Base-by-base conservation (phyloP, 2,797 vertebrate species). In the Mionectes olivaceus region DNA sequence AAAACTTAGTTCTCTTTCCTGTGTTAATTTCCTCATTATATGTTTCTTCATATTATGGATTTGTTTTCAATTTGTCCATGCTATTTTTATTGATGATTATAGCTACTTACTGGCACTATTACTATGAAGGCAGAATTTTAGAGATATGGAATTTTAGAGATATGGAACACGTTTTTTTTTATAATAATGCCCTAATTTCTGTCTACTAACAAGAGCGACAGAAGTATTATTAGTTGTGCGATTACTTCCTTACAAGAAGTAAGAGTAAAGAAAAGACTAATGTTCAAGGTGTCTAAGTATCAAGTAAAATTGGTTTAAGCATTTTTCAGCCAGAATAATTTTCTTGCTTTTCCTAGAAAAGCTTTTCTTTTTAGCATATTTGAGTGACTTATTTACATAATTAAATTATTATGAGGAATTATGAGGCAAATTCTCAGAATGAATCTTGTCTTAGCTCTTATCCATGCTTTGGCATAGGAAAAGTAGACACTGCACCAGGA, bases 211-310 rank as follows among this genome's bases (percentile, higher is more conserved):
- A 92, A 46, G 21, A 75, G 21, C 83, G 87, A 83, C 16, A 95
- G 89, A 89, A 85, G 4, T 79, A 60, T 79, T 96, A 91, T 94
- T 93, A 94, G 37, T 60, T 87, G 7, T 24, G 47, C 22, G 94
- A 67, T 93, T 95, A 64, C 30, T 89, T 95, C 89, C 32, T 79
- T 87, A 30, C 7, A 92, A 80, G 37, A 93, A 84, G 6, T 65
- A 86, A 55, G 2, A 63, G 10, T 24, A 57, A 67, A 92, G 27
- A 85, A 94, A 93, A 37, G 6, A n/a, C n/a, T 69, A 16, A 87
- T 7, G 24, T 89, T 24, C 11, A 77, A 69, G 87, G 2, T 78
- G 13, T 78, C 32, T 87, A 55, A 70, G n/a, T 33, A 56, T 43
- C 75, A 86, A 67, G n/a, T 83, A 64, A 60, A 90, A 70, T 37